Conservation (phyloP, 2,888 invertebrate genomes). For the Linnaemya tessellans region DNA sequence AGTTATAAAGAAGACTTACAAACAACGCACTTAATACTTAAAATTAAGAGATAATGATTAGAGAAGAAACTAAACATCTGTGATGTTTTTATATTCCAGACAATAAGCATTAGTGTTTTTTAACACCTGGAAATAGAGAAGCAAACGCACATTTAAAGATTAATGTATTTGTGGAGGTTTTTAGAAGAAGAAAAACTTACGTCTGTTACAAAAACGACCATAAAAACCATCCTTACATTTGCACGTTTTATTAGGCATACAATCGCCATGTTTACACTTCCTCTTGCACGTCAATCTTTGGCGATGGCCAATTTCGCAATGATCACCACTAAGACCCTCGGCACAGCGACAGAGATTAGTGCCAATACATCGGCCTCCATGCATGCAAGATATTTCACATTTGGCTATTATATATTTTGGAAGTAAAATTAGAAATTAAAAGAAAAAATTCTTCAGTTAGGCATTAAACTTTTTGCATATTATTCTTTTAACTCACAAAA, state of each 20-base stretch:
- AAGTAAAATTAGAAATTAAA: background rate
- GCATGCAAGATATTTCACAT: conserved; percentile 95
- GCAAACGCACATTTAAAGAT: conserved; percentile 12
- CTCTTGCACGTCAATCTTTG: conserved; percentile 89
- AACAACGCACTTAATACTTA: conserved; percentile 46
- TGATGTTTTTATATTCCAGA: conserved; percentile 43
- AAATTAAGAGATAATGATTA: conserved; percentile 40
- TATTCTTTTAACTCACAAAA: conserved; percentile 88
- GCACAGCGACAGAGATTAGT: conserved; percentile 95
- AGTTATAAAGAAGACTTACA: conserved; percentile 40
- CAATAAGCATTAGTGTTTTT: conserved; percentile 73
- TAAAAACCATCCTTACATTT: conserved; percentile 93
- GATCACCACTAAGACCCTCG: conserved; percentile 90
- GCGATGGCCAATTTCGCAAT: conserved; percentile 94
- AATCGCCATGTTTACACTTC: conserved; percentile 91
- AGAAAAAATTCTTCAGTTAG: background rate
- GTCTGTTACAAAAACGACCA: conserved; percentile 91
- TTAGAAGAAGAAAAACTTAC: conserved; percentile 82
- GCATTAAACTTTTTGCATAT: background rate
- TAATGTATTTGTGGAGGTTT: background rate
- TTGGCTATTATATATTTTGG: conserved; percentile 86
- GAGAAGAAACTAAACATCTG: conserved; percentile 52
- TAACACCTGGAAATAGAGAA: conserved; percentile 72
- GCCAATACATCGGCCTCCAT: conserved; percentile 94
- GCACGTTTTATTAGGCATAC: conserved; percentile 88